These are phyloP conservation scores for Cremastinae sp. DNA, from an alignment of 2,888 invertebrate species.

Conservation along the genomic window DNA sequence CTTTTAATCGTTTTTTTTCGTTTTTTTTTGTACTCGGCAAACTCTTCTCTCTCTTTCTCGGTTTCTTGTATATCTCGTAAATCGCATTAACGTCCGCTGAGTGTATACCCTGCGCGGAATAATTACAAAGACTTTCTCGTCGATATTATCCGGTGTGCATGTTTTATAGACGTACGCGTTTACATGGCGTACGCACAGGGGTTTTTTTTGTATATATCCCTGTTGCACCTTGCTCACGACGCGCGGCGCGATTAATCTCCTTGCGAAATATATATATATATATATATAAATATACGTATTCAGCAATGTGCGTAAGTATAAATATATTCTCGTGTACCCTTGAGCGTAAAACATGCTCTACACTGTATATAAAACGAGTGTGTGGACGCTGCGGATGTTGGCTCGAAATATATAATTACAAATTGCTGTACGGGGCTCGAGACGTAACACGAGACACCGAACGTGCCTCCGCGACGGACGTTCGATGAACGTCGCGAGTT, in stretches of 20 bases:
- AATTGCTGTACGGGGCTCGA: constrained; percentile 53
- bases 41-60: not conserved
- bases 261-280: not conserved
- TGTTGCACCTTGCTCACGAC: constrained; percentile 37
- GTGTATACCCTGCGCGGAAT: constrained; percentile 47
- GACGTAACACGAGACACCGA: constrained; percentile 54
- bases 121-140: constrained; percentile 56
- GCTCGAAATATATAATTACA: constrained; percentile 57
- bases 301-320: too few species aligned
- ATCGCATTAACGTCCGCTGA: constrained; percentile 49
- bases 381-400: constrained; percentile 48
- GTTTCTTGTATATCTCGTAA: constrained; percentile 47
- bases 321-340: too few species aligned
- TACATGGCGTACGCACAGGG: not conserved
- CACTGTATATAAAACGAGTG: constrained; percentile 24
- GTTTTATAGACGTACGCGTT: not conserved
- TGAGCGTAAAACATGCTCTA: constrained; percentile 3
- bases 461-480: constrained; percentile 46
- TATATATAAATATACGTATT: not conserved
- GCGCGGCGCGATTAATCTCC: constrained; percentile 38
- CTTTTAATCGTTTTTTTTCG: not conserved
- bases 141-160: constrained; percentile 41
- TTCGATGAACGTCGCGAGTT: constrained; percentile 23
- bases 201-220: constrained; percentile 3
- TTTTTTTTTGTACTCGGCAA: constrained; percentile 1